Evolutionary conservation across 2,888 invertebrate genomes (phyloP).

Genomic region (Euclidia mi): DNA sequence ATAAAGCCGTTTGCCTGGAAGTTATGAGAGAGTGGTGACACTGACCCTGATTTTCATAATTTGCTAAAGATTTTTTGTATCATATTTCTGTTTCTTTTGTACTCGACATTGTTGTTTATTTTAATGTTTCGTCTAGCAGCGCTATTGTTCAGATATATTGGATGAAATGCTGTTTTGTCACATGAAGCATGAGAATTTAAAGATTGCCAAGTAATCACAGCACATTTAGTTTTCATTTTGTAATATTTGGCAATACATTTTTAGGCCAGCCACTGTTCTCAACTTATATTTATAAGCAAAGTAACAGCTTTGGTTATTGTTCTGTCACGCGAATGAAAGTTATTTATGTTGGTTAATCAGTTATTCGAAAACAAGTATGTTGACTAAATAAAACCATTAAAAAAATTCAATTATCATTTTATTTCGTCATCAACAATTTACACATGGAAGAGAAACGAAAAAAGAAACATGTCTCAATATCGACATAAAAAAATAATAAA

Average conservation of each 20-base stretch:
- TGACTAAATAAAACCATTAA: constrained; percentile 79
- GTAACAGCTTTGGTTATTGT: neutral
- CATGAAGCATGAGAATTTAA: too few species aligned
- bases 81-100: too few species aligned
- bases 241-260: neutral
- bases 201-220: too few species aligned
- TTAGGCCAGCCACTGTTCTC: neutral
- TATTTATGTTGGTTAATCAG: constrained; percentile 33
- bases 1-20: too few species aligned
- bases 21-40: too few species aligned
- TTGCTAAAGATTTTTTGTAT: too few species aligned
- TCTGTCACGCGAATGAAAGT: neutral
- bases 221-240: too few species aligned
- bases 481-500: constrained; percentile 28
- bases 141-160: too few species aligned
- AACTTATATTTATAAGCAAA: constrained; percentile 6
- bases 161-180: too few species aligned
- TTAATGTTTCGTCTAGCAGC: too few species aligned
- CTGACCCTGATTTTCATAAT: too few species aligned
- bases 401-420: constrained; percentile 61
- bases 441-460: constrained; percentile 32
- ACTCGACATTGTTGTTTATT: too few species aligned
- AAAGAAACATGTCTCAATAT: constrained; percentile 24
- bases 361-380: constrained; percentile 57
- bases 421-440: constrained; percentile 59